Evolutionary conservation across 2,113 vertebrate species (phyloP), one percentile per base, ranked within the genome.

Genomic region (Sphaerodactylus townsendi): DNA sequence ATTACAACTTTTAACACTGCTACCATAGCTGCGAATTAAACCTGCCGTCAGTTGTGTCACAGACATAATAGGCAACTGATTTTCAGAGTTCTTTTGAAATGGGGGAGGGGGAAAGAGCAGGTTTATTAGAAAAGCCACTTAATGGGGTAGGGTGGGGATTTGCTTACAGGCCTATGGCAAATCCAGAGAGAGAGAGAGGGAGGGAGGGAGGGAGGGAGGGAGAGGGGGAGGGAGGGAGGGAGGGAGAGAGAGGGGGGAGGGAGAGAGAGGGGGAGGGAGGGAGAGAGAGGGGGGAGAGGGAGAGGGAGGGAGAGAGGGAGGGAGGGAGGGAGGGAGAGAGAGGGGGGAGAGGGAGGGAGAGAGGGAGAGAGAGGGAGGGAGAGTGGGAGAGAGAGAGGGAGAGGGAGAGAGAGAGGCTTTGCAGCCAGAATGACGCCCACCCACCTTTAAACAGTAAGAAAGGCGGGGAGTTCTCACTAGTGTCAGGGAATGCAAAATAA

Each of bases 21-120:
- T 0, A 21, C 91, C 0, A 13, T 87, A 90, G 93, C 90, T 92
- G 88, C 92, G 93, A 95, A 95, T 95, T 93, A 95, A 95, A 88
- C 92, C 91, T 85, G 88, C 92, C 92, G 94, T 92, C 94, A 94
- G 87, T 93, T 93, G 94, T 94, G 85, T 90, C 90, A 91, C 90
- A 85, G 89, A 70, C 91, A 93, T 92, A 95, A 94, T 93, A 92
- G 89, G 89, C 85, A 86, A 85, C 91, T 93, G 93, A 89, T 93
- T 94, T 59, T 93, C 84, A 77, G 89, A 92, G 79, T 85, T 44
- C 85, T 85, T 90, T 90, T 10, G 41, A 87, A 92, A 86, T 44
- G 88, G 92, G 86, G 85, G 69, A 33, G 48, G 64, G 25, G 39
- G n/a, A n/a, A n/a, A 56, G 78, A 91, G 91, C 85, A 88, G 89